Percentiles rank a stretch among this genome's conserved stretches.
Evolutionary conservation across 2,888 invertebrate genomes (phyloP).

Genomic region (Orchestes rusci): DNA sequence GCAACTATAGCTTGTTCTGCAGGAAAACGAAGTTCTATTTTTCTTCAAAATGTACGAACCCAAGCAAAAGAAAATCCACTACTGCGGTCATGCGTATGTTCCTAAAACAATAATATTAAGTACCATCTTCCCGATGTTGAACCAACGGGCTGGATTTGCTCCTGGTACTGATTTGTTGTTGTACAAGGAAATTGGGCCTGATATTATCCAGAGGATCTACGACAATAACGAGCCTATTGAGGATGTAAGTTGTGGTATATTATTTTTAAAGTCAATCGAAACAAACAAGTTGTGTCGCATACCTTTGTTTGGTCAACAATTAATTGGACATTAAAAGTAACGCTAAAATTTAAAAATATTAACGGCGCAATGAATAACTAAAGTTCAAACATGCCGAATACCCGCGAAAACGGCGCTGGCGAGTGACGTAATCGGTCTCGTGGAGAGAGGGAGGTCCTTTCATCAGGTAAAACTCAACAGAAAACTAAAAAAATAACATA

Average conservation of each 20-base stretch:
- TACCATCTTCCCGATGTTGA: conserved; percentile 80
- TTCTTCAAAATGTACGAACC: conserved; percentile 73
- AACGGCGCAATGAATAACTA: too few species aligned
- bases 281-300: too few species aligned
- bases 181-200: conserved; percentile 90
- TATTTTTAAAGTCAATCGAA: too few species aligned
- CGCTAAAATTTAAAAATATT: too few species aligned
- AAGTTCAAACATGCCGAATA: too few species aligned
- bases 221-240: conserved; percentile 80
- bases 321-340: too few species aligned
- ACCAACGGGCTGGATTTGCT: conserved; percentile 82
- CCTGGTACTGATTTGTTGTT: conserved; percentile 79
- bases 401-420: too few species aligned
- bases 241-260: conserved; percentile 54
- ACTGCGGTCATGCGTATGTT: conserved; percentile 89
- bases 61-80: conserved; percentile 83
- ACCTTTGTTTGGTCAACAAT: too few species aligned
- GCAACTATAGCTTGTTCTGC: background rate
- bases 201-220: conserved; percentile 76
- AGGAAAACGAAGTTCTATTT: conserved; percentile 23
- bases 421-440: too few species aligned
- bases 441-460: too few species aligned
- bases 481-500: too few species aligned
- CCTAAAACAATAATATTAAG: conserved; percentile 77
- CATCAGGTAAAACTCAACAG: too few species aligned